These are phyloP conservation scores for Orthosia incerta DNA, from an alignment of 2,888 invertebrate genomes.

Conservation along the genomic window DNA sequence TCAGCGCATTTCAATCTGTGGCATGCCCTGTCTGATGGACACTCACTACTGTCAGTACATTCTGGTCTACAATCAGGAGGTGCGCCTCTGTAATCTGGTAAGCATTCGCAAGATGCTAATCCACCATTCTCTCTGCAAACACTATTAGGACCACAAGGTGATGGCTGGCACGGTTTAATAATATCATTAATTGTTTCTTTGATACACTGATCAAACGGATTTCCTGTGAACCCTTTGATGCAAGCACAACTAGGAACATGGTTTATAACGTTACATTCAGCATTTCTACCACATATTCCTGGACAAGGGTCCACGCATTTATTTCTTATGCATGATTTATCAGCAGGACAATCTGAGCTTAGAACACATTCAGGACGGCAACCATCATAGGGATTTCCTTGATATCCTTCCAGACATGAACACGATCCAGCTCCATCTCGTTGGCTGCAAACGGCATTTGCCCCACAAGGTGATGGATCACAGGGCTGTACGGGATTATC, in stretches of 20 bases:
- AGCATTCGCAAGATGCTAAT: conserved; percentile 94
- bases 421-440: conserved; percentile 95
- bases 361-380: conserved; percentile 97
- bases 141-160: conserved; percentile 95
- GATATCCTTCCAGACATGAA: conserved; percentile 95
- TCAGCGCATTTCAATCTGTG: conserved; percentile 94
- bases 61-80: conserved; percentile 94
- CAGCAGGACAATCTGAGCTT: conserved; percentile 96
- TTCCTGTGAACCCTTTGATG: conserved; percentile 93
- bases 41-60: conserved; percentile 95
- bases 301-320: conserved; percentile 97
- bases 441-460: conserved; percentile 95
- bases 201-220: conserved; percentile 91
- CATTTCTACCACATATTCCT: conserved; percentile 95
- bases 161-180: conserved; percentile 93
- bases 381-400: conserved; percentile 96
- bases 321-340: conserved; percentile 95
- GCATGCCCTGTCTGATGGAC: conserved; percentile 94
- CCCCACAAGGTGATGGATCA: conserved; percentile 96
- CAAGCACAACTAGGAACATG: conserved; percentile 97
- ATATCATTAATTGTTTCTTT: conserved; percentile 77
- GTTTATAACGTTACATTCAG: conserved; percentile 96
- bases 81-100: conserved; percentile 92
- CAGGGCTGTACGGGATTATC: conserved; percentile 93
- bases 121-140: conserved; percentile 94